phyloP scores from a whole-genome alignment of 2,888 invertebrate genomes.

The Lobophora halterata region DNA sequence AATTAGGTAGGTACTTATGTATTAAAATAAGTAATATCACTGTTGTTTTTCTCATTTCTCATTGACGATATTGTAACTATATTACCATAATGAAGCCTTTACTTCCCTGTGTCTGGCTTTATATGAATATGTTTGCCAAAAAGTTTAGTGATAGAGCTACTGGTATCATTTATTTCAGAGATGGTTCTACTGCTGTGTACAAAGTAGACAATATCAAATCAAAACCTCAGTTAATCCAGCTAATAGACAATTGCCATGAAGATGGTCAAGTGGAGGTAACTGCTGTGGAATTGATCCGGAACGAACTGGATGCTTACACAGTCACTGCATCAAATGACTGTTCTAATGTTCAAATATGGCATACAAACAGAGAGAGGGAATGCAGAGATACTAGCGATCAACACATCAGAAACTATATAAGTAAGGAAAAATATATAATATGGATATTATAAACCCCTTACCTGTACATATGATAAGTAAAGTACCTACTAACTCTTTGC shows the following conservation, averaged over 20 bases:
- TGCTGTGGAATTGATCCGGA: slow-evolving; percentile 54
- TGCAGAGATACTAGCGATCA: slow-evolving; percentile 7
- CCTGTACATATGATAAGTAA: too few species aligned
- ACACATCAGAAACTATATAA: slow-evolving; percentile 3
- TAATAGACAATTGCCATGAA: slow-evolving; percentile 56
- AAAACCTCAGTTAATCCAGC: slow-evolving; percentile 46
- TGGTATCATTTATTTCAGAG: slow-evolving; percentile 46
- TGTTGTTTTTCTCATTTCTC: too few species aligned
- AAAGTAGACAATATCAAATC: slow-evolving; percentile 34
- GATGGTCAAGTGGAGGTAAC: slow-evolving; percentile 60
- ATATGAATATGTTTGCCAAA: too few species aligned
- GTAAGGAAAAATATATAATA: slow-evolving; percentile 9
- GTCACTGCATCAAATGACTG: slow-evolving; percentile 52
- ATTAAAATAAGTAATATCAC: too few species aligned
- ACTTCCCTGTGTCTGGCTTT: too few species aligned
- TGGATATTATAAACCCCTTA: too few species aligned
- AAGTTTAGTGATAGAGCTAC: neutral
- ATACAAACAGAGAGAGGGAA: slow-evolving; percentile 12
- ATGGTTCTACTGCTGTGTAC: slow-evolving; percentile 61
- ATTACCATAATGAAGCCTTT: too few species aligned
- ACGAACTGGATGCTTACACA: slow-evolving; percentile 32
- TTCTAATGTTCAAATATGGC: slow-evolving; percentile 45
- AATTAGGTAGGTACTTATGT: too few species aligned
- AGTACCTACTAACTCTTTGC: too few species aligned
- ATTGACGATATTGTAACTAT: too few species aligned